Base-by-base conservation (phyloP, 2,797 vertebrate genomes). In the Lemur catta region DNA sequence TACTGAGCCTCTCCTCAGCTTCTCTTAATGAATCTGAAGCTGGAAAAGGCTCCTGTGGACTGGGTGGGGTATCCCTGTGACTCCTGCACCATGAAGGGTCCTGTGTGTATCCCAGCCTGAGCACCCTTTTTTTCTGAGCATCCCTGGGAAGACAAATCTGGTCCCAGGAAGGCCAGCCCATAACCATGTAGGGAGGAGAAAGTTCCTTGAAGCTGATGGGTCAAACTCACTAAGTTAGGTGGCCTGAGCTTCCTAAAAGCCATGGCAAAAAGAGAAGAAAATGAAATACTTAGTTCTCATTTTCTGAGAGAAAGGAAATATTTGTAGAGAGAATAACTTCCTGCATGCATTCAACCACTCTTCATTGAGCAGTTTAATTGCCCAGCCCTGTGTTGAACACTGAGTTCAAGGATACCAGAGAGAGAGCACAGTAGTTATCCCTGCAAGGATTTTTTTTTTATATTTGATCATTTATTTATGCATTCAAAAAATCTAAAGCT, bases 301-400 rank as follows among this genome's bases (percentile, higher is more conserved):
- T 92, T 92, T 87, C 78, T 85, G 35, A 92, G 71, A 52, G 80
- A 93, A 91, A 55, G 28, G 43, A 94, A 82, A 63, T 72, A 69
- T 28, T 26, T 69, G 50, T 14, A 63, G 81, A 93, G 86, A 82
- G 69, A 69, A 63, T 76, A 24, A 9, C 71, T 78, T 65, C 17
- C 61, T 78, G 7, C 13, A 9, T 22, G 18, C 22, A 38, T 67
- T 74, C 33, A 89, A 1, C 46, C 30, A 11, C 15, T 78, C 13
- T 69, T 81, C 74, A 55, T 2, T 20, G 92, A 91, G n/a, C 30
- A 81, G 38, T 78, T 79, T 0, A 74, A 10, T 48, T 91, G 22
- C 84, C 22, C 46, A 72, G 35, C 50, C 24, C 7, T 1, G 3
- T 57, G 57, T 88, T 69, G 50, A 75, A 63, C 43, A 46, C 57